These are phyloP conservation scores for Hippasteria phrygiana DNA, from an alignment of 53 echinoderm and acorn worm species.

Conservation along the genomic window DNA sequence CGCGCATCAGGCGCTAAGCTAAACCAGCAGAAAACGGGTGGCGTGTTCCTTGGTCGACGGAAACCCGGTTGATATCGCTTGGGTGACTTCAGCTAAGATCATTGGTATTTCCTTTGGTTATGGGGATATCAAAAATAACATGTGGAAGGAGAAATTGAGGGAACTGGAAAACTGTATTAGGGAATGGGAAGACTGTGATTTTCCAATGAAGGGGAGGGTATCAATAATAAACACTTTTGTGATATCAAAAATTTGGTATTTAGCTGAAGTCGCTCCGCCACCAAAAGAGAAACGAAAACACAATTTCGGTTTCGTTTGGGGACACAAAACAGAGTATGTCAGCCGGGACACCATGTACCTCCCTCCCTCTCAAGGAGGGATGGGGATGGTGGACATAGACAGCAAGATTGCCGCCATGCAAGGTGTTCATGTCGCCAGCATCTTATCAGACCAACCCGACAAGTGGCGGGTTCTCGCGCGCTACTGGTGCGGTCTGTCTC, in stretches of 20 bases:
- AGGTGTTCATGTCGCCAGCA: not conserved
- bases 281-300: not conserved
- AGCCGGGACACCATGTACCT: conserved; percentile 1
- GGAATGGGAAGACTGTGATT: not conserved
- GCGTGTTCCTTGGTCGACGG: conserved; percentile 10
- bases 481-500: conserved; percentile 18
- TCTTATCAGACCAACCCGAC: not conserved
- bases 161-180: not conserved
- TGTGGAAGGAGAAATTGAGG: not conserved
- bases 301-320: not conserved
- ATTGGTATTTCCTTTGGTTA: no score
- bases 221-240: not conserved
- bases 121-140: not conserved
- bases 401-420: not conserved
- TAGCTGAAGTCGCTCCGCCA: not conserved
- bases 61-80: conserved; percentile 7
- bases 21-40: conserved; percentile 27
- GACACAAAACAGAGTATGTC: not conserved
- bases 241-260: conserved; percentile 15
- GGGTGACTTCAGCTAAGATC: conserved; percentile 12
- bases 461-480: conserved; percentile 9
- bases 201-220: no score
- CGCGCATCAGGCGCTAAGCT: conserved; percentile 41
- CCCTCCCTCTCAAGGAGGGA: not conserved
- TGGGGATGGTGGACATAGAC: not conserved